phyloP scores from a whole-genome alignment of 2,888 invertebrate genomes.

The Euspilapteryx auroguttella region DNA sequence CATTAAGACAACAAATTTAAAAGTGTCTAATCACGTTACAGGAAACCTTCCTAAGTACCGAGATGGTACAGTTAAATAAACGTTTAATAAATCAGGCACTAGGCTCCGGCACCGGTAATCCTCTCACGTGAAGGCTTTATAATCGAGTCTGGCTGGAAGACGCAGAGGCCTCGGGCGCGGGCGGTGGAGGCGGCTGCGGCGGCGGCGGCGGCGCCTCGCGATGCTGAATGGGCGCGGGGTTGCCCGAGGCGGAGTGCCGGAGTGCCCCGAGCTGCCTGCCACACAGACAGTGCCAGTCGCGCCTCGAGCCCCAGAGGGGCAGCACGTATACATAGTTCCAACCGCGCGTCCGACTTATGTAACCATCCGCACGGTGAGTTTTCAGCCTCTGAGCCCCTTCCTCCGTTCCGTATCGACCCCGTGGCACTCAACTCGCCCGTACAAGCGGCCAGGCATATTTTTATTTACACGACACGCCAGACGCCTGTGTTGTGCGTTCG shows the following conservation, averaged over 20 bases:
- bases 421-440: constrained; percentile 14
- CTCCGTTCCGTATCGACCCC: constrained; percentile 26
- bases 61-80: no score
- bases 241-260: constrained; percentile 32
- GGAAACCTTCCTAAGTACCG: no score
- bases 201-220: constrained; percentile 23
- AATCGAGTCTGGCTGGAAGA: constrained; percentile 40
- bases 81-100: no score
- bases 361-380: constrained; percentile 56
- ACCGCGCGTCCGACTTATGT: constrained; percentile 42
- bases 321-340: constrained; percentile 41
- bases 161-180: constrained; percentile 12
- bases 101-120: no score
- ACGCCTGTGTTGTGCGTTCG: constrained; percentile 3
- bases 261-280: no score
- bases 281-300: no score
- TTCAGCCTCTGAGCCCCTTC: constrained; percentile 44
- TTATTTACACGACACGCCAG: no score
- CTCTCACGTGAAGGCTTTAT: constrained; percentile 49
- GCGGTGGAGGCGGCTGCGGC: no score
- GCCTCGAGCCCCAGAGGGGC: constrained; percentile 48
- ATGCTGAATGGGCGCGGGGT: constrained; percentile 45
- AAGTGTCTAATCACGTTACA: no score
- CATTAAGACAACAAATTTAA: no score
- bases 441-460: constrained; percentile 1